phyloP scores from a whole-genome alignment of 2,888 invertebrate species.

The Caenorhabditis drosophilae region DNA sequence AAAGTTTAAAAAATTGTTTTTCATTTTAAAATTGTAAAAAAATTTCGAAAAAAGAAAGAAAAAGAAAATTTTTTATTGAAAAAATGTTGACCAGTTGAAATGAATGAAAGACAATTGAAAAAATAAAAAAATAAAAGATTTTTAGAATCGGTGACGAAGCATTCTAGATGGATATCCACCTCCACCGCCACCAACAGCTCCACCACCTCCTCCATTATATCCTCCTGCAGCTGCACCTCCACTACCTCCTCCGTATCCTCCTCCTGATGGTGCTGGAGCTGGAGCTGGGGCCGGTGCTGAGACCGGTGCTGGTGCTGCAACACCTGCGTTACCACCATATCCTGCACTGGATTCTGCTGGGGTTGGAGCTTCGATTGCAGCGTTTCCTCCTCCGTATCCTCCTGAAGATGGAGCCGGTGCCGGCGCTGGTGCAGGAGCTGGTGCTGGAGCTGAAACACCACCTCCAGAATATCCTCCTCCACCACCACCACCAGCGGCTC shows the following conservation, averaged over 20 bases:
- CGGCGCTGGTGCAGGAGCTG: constrained; percentile 2
- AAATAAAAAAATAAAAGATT: neutral
- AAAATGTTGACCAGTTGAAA: neutral
- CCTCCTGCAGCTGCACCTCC: constrained; percentile 16
- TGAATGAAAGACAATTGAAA: neutral
- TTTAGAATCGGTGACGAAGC: no score
- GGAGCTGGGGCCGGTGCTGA: constrained; percentile 15
- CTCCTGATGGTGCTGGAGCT: constrained; percentile 16
- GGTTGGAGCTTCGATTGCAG: neutral
- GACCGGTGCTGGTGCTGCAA: constrained; percentile 1
- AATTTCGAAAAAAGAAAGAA: neutral
- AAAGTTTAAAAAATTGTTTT: no score
- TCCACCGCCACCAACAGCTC: constrained; percentile 3
- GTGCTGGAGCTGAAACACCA: constrained; percentile 1
- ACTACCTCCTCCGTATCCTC: constrained; percentile 9
- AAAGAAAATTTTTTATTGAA: neutral
- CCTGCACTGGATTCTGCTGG: constrained; percentile 5
- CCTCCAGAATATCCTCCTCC: constrained; percentile 9
- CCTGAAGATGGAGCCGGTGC: constrained; percentile 4
- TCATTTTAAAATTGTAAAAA: no score
- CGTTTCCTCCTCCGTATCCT: constrained; percentile 7
- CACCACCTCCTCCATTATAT: constrained; percentile 3
- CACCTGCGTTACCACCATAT: constrained; percentile 4
- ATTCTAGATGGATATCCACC: constrained; percentile 4
- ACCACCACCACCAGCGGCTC: constrained; percentile 1